Evolutionary conservation across 2,888 invertebrate genomes (phyloP).

Genomic region (Plutella xylostella): DNA sequence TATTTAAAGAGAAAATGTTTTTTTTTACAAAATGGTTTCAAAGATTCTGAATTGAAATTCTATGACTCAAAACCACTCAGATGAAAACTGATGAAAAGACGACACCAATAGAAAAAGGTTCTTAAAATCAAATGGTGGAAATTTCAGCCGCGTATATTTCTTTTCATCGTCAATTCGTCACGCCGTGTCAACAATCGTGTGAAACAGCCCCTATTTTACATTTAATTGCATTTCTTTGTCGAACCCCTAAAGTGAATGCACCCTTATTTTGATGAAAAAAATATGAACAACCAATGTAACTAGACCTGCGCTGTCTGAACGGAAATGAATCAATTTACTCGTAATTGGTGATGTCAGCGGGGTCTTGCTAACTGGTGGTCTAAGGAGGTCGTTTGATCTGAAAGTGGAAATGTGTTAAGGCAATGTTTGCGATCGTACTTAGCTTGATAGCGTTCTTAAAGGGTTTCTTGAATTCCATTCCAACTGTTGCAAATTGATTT

Average conservation of each 20-base stretch:
- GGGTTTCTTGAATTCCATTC: constrained; percentile 25
- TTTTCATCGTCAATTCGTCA: constrained; percentile 57
- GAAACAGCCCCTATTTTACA: constrained; percentile 65
- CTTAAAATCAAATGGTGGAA: too few species aligned
- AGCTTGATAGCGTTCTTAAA: constrained; percentile 36
- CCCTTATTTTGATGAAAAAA: constrained; percentile 37
- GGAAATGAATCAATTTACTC: not conserved
- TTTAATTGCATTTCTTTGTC: constrained; percentile 71
- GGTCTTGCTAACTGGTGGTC: constrained; percentile 23
- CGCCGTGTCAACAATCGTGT: constrained; percentile 61
- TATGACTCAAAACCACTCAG: too few species aligned
- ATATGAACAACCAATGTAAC: not conserved
- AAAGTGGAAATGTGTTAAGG: constrained; percentile 40
- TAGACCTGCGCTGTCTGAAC: not conserved
- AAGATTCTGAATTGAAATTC: too few species aligned
- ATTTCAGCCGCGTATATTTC: too few species aligned
- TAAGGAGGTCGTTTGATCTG: constrained; percentile 57
- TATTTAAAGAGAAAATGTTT: too few species aligned
- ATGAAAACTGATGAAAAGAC: too few species aligned
- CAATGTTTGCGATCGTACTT: constrained; percentile 57
- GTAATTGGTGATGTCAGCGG: too few species aligned
- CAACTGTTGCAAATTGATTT: not conserved
- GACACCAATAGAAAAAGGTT: too few species aligned
- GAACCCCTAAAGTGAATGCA: constrained; percentile 62
- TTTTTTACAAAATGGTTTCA: too few species aligned